Conservation (phyloP, 2,888 invertebrate genomes). For the Thysanoteuthis rhombus region DNA sequence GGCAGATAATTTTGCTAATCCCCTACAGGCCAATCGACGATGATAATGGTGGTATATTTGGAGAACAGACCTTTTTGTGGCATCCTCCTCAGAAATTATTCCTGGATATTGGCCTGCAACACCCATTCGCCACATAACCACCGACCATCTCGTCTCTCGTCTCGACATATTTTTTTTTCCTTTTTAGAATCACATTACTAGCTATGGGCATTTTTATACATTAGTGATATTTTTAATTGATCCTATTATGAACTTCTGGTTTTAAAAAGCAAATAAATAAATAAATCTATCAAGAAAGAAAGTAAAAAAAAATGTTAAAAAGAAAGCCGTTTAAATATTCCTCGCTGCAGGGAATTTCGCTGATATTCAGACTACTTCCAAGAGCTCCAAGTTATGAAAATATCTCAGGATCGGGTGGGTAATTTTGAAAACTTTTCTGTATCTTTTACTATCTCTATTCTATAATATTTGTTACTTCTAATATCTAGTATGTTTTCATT, state of each 20-base stretch:
- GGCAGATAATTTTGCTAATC: too few relatives aligned
- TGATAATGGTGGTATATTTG: neutral
- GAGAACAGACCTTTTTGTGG: neutral
- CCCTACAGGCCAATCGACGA: too few relatives aligned
- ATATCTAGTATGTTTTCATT: too few relatives aligned
- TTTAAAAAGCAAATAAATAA: neutral
- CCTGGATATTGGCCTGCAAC: neutral
- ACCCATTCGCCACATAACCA: neutral
- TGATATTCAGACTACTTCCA: neutral
- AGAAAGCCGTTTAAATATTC: neutral
- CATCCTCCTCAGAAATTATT: neutral
- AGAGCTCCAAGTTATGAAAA: neutral
- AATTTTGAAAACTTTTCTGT: neutral
- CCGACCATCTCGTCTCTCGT: neutral
- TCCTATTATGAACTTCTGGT: neutral
- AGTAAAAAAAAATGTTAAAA: neutral
- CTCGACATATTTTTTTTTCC: neutral
- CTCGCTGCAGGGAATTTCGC: neutral
- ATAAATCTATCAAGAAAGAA: neutral
- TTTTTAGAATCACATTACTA: neutral
- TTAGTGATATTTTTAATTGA: neutral
- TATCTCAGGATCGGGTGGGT: neutral
- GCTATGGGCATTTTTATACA: neutral
- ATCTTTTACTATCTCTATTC: too few relatives aligned
- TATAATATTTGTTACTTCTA: too few relatives aligned